Evolutionary conservation across 2,797 vertebrate genomes (phyloP).

Genomic region (Neostethus bicornis): DNA sequence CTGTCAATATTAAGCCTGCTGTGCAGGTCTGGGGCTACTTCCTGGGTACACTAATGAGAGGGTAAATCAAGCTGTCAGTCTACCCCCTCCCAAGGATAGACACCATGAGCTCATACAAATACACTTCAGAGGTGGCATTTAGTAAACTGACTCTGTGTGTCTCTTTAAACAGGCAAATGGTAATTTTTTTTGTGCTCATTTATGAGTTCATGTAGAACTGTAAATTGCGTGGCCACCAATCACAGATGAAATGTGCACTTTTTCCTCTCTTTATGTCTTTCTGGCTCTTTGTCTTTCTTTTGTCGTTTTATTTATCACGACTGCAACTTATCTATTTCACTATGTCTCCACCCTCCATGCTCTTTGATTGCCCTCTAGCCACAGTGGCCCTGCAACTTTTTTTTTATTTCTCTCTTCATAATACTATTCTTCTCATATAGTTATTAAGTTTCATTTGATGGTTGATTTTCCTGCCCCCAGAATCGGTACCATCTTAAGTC

Average conservation of each 20-base stretch:
- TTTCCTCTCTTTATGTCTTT: not conserved
- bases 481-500: conserved; percentile 15
- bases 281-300: conserved; percentile 5
- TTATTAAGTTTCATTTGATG: conserved; percentile 13
- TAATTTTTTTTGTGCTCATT: conserved; percentile 53
- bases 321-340: conserved; percentile 36
- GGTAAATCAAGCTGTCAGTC: conserved; percentile 44
- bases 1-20: conserved; percentile 38
- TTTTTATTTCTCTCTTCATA: conserved; percentile 3
- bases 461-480: conserved; percentile 7
- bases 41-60: conserved; percentile 57
- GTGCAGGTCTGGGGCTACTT: conserved; percentile 47
- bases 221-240: conserved; percentile 57
- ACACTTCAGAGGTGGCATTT: conserved; percentile 62
- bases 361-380: conserved; percentile 44
- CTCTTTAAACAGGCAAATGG: conserved; percentile 38
- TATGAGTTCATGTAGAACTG: conserved; percentile 50
- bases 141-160: conserved; percentile 17
- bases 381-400: conserved; percentile 26
- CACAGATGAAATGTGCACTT: conserved; percentile 36
- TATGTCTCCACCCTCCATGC: conserved; percentile 60
- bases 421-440: conserved; percentile 5
- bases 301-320: conserved; percentile 20
- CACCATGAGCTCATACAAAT: conserved; percentile 52
- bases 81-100: conserved; percentile 34